Percentiles rank a stretch among this genome's conserved stretches.
phyloP scores from a whole-genome alignment of 1,140 invertebrate genomes.

The Camponotus vicinus region DNA sequence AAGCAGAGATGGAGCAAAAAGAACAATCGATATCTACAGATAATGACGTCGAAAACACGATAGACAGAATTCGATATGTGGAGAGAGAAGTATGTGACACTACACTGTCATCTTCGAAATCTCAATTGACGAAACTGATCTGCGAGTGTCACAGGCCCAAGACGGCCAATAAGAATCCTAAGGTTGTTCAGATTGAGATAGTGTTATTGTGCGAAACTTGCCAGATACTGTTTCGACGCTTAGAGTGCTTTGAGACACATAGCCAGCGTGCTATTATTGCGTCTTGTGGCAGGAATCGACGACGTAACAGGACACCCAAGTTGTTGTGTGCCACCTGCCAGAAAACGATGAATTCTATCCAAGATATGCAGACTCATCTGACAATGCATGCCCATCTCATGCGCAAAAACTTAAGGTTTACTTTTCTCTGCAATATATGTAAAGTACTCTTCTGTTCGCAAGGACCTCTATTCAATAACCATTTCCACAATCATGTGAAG shows the following conservation, averaged over 20 bases:
- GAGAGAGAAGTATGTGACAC: background rate
- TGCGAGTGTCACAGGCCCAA: constrained; percentile 80
- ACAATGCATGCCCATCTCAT: constrained; percentile 71
- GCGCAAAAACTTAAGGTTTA: constrained; percentile 51
- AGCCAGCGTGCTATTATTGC: constrained; percentile 55
- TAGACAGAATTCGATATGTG: too few species aligned
- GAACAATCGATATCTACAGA: background rate
- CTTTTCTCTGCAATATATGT: constrained; percentile 82
- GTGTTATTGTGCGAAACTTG: constrained; percentile 79
- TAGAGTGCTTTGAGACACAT: constrained; percentile 81
- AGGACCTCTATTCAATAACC: constrained; percentile 77
- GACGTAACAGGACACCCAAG: constrained; percentile 66
- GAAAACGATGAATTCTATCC: constrained; percentile 67
- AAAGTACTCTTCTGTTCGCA: constrained; percentile 80
- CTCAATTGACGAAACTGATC: constrained; percentile 33
- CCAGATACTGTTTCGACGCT: constrained; percentile 76
- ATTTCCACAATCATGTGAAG: constrained; percentile 81
- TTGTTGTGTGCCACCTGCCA: constrained; percentile 80
- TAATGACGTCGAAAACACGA: background rate
- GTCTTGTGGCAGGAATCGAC: constrained; percentile 69
- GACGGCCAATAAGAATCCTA: background rate
- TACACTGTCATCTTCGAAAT: background rate
- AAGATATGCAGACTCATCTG: constrained; percentile 78
- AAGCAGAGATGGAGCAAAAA: background rate
- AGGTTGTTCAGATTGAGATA: constrained; percentile 80